Base-by-base conservation (phyloP, 1,140 invertebrate species). In the Drosophila ironensis region DNA sequence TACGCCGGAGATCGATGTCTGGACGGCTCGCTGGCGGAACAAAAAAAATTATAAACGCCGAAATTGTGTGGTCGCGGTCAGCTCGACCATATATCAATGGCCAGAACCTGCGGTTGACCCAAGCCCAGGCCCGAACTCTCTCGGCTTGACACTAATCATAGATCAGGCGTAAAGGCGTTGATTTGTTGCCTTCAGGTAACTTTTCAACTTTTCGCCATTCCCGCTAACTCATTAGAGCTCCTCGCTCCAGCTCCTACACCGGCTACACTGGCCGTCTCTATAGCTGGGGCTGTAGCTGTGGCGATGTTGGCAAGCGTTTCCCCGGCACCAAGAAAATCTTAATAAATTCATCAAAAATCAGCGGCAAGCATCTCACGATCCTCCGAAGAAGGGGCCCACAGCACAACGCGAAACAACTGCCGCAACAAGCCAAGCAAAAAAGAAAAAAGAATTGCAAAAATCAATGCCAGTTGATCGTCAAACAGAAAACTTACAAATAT, bases 271-370 rank as follows among this genome's bases (percentile, higher is more conserved):
- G n/a, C n/a, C n/a, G n/a, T n/a, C n/a, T n/a, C n/a, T n/a, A n/a
- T n/a, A n/a, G n/a, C n/a, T n/a, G n/a, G n/a, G n/a, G n/a, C n/a
- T n/a, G n/a, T n/a, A n/a, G n/a, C n/a, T 12, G 40, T 46, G 30
- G 30, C 22, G 30, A 22, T 20, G n/a, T 38, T 44, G 27, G 19
- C 17, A 25, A 41, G 33, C 22, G 53, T 37, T 45, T 42, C 44
- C 14, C 44, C 16, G 45, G 59, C 69, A 72, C 28, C 37, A 25
- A 56, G 48, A 81, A 82, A 82, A 82, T 84, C 77, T 84, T 82
- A 82, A 82, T 82, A 82, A 82, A 82, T 82, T 82, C 77, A 82
- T 82, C 78, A 82, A 82, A 82, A 82, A 82, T 82, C 77, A 84
- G 51, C 59, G 51, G 69, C 73, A 57, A 61, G 74, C 77, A 82